These are phyloP conservation scores for Novumbra hubbsi DNA, from an alignment of 2,797 vertebrate species.

Conservation along the genomic window DNA sequence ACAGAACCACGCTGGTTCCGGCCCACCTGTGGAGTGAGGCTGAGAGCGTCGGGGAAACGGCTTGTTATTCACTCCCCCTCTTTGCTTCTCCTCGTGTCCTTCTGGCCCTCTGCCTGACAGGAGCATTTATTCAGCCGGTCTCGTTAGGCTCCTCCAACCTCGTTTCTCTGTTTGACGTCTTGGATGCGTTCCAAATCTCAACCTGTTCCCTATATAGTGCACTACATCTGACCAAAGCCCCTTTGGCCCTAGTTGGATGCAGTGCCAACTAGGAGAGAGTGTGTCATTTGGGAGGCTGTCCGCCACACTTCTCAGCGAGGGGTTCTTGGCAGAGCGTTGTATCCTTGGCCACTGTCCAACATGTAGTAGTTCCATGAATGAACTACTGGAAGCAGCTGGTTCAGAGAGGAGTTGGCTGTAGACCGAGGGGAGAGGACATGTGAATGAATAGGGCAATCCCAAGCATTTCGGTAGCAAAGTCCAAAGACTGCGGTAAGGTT, in stretches of 20 bases:
- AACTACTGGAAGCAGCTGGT: slow-evolving; percentile 8
- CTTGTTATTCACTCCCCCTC: too few relatives aligned
- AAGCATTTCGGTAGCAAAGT: background rate
- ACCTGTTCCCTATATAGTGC: background rate
- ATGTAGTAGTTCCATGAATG: slow-evolving; percentile 18
- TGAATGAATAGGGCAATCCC: background rate
- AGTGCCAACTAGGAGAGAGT: background rate
- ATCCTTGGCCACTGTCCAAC: slow-evolving; percentile 45
- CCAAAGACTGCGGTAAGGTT: background rate
- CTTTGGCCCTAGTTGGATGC: too few relatives aligned
- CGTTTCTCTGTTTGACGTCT: background rate
- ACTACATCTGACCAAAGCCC: background rate
- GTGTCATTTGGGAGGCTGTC: background rate
- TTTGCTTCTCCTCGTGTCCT: background rate
- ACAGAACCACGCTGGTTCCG: background rate
- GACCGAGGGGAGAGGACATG: background rate
- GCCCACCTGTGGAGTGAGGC: background rate
- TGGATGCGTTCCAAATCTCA: background rate
- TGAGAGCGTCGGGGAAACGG: background rate
- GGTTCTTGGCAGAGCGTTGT: background rate
- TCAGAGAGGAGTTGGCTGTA: slow-evolving; percentile 10
- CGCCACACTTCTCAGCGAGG: background rate
- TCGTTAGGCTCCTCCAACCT: background rate
- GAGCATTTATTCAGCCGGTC: background rate
- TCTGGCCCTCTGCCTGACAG: background rate